These are phyloP conservation scores for Neolamprologus falcicula DNA, from an alignment of 2,113 vertebrate species.

Conservation along the genomic window DNA sequence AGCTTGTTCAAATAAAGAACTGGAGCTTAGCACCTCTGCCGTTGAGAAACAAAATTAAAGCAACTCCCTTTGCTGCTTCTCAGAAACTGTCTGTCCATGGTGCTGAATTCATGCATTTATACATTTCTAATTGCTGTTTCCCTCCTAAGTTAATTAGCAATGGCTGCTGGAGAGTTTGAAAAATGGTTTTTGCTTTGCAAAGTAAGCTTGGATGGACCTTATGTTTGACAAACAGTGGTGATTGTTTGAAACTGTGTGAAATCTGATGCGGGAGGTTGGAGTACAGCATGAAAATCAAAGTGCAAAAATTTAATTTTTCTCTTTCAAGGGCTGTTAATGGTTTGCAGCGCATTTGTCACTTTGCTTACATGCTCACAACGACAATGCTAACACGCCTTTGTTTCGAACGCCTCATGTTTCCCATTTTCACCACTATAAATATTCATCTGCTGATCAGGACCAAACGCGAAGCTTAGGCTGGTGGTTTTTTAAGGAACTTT, in stretches of 20 bases:
- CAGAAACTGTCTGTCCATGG: conserved; percentile 17
- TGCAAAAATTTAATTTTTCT: background rate
- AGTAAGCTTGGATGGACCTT: background rate
- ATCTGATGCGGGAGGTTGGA: conserved; percentile 12
- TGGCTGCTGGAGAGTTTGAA: conserved; percentile 8
- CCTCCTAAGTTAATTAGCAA: conserved; percentile 15
- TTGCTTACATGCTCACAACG: background rate
- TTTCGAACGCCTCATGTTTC: background rate
- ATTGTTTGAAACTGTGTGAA: conserved; percentile 25
- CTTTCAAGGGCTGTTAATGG: background rate
- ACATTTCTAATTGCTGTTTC: conserved; percentile 6
- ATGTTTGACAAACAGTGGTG: conserved; percentile 10
- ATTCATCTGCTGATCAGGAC: background rate
- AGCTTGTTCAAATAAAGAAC: conserved; percentile 66
- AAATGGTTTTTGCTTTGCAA: conserved; percentile 1
- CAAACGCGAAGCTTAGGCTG: background rate
- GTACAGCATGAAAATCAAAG: conserved; percentile 1
- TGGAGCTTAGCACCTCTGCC: background rate
- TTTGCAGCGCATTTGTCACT: background rate
- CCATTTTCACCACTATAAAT: background rate
- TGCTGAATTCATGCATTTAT: conserved; percentile 29
- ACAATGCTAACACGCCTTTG: background rate
- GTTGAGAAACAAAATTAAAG: conserved; percentile 52
- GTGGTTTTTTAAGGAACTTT: background rate
- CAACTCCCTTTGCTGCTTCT: conserved; percentile 2